phyloP scores from a whole-genome alignment of 2,113 vertebrate genomes.

The Plecturocebus donacophilus region DNA sequence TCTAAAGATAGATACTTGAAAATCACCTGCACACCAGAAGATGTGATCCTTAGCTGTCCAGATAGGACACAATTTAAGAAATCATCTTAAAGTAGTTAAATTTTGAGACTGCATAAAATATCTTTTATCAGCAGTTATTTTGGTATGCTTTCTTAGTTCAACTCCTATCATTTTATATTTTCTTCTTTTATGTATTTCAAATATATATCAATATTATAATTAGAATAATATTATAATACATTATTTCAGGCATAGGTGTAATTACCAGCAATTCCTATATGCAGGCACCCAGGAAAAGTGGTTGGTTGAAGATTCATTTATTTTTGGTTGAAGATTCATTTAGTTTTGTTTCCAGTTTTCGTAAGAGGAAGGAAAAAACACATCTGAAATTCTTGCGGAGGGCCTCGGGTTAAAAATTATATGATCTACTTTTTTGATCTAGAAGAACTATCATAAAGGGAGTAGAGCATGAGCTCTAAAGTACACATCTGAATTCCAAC shows the following conservation, averaged over 20 bases:
- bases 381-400: not conserved
- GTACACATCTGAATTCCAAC: not conserved
- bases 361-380: constrained; percentile 4
- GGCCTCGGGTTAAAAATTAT: not conserved
- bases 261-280: not conserved
- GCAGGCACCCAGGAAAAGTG: not conserved
- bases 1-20: not conserved
- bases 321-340: not conserved
- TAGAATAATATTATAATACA: not conserved
- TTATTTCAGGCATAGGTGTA: not conserved
- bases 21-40: not conserved
- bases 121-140: not conserved
- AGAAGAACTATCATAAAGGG: not conserved
- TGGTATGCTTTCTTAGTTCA: not conserved
- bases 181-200: not conserved
- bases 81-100: not conserved
- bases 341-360: constrained; percentile 36
- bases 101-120: not conserved
- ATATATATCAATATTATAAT: not conserved
- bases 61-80: not conserved
- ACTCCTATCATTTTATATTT: not conserved
- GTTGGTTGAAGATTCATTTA: not conserved
- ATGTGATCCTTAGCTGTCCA: not conserved
- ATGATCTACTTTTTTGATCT: not conserved
- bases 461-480: not conserved